Evolutionary conservation across 2,888 invertebrate genomes (phyloP).

Genomic region (Eulithis prunata): DNA sequence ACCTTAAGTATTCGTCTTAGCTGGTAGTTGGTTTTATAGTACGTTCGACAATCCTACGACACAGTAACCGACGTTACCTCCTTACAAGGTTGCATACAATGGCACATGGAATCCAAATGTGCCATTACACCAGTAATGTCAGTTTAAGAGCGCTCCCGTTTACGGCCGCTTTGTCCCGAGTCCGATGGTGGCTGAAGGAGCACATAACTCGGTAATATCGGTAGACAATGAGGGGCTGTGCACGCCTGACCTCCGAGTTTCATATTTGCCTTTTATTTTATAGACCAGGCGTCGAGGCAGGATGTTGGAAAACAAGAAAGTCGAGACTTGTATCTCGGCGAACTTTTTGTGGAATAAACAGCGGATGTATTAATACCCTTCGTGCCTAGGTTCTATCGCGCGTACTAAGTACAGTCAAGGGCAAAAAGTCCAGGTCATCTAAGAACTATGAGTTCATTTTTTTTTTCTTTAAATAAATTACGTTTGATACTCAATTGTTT

Average conservation of each 20-base stretch:
- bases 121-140: slow-evolving; percentile 56
- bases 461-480: no score
- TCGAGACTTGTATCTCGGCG: slow-evolving; percentile 42
- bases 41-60: slow-evolving; percentile 34
- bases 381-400: slow-evolving; percentile 46
- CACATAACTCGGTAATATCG: slow-evolving; percentile 50
- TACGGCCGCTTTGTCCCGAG: slow-evolving; percentile 54
- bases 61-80: slow-evolving; percentile 34
- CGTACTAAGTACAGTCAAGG: slow-evolving; percentile 13
- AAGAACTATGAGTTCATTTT: no score
- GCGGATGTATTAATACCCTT: slow-evolving; percentile 66
- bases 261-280: slow-evolving; percentile 74
- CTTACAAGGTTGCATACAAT: slow-evolving; percentile 67
- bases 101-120: slow-evolving; percentile 46
- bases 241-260: slow-evolving; percentile 72
- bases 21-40: slow-evolving; percentile 29
- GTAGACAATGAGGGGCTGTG: slow-evolving; percentile 53
- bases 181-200: slow-evolving; percentile 44
- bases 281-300: slow-evolving; percentile 58
- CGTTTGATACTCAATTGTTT: no score
- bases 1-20: slow-evolving; percentile 19
- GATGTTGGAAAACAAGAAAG: slow-evolving; percentile 62
- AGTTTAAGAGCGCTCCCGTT: slow-evolving; percentile 64
- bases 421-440: no score
- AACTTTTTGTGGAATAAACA: slow-evolving; percentile 63